Evolutionary conservation across 2,888 invertebrate species (phyloP).

Genomic region (Mythimna loreyi): DNA sequence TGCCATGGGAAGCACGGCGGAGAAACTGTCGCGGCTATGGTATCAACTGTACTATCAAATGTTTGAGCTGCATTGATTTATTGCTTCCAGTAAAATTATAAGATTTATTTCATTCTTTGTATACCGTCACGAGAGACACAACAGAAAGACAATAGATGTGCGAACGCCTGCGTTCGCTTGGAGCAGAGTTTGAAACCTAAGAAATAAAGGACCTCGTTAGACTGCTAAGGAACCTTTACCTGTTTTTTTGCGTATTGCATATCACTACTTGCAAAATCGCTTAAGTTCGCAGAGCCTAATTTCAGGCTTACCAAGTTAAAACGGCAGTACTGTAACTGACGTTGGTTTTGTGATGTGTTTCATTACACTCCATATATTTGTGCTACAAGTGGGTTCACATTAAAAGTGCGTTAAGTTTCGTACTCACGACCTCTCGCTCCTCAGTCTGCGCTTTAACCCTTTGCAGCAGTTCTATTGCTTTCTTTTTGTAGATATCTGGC

Average conservation of each 20-base stretch:
- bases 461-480: constrained; percentile 9
- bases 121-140: too few species aligned
- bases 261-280: too few species aligned
- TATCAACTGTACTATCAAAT: constrained; percentile 34
- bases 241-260: background rate
- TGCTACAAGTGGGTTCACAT: background rate
- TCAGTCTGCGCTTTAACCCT: background rate
- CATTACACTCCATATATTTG: background rate
- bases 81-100: background rate
- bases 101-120: too few species aligned
- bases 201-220: too few species aligned
- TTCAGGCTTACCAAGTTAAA: too few species aligned
- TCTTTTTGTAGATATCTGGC: background rate
- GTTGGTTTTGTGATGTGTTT: too few species aligned
- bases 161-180: too few species aligned
- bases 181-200: background rate
- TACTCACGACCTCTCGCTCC: constrained; percentile 11
- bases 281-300: too few species aligned
- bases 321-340: too few species aligned
- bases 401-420: constrained; percentile 1
- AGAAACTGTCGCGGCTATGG: constrained; percentile 52
- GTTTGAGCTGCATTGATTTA: constrained; percentile 21
- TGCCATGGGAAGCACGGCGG: constrained; percentile 58
- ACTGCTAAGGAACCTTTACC: too few species aligned
- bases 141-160: too few species aligned